phyloP scores from a whole-genome alignment of 2,888 invertebrate genomes.

The Acrocyrtus sp. region DNA sequence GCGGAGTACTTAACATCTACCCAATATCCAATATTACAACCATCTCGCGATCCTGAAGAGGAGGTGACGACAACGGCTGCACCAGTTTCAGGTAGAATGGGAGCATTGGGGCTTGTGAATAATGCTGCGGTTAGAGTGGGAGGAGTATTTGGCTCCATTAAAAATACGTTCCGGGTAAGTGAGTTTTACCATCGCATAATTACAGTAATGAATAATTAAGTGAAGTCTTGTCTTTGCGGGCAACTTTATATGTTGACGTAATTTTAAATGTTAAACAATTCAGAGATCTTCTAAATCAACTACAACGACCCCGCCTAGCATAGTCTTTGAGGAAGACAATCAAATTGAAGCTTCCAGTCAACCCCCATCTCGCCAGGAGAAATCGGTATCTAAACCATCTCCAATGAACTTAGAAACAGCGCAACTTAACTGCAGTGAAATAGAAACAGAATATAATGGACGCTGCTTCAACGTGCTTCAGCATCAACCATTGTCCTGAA shows the following conservation, averaged over 20 bases:
- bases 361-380: not conserved
- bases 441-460: constrained; percentile 35
- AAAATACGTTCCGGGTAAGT: not conserved
- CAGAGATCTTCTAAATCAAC: constrained; percentile 9
- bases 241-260: not conserved
- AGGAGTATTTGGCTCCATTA: constrained; percentile 3
- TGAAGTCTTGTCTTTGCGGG: not conserved
- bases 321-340: constrained; percentile 1
- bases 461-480: constrained; percentile 47
- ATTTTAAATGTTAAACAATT: not conserved
- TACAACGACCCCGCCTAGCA: not conserved
- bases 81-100: not conserved
- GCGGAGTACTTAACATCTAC: not conserved
- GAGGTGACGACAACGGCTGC: not conserved
- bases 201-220: not conserved
- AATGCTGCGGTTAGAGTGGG: too few relatives aligned
- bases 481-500: constrained; percentile 33
- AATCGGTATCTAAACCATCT: not conserved
- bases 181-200: not conserved
- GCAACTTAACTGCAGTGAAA: constrained; percentile 13
- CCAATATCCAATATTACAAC: constrained; percentile 19
- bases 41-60: not conserved
- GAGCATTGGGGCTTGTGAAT: too few relatives aligned
- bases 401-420: too few relatives aligned
- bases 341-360: too few relatives aligned